A percentile compares a stretch with the other conserved stretches of the same genome.
Conservation (phyloP, 2,797 vertebrate species). For the Galagoides demidoff region DNA sequence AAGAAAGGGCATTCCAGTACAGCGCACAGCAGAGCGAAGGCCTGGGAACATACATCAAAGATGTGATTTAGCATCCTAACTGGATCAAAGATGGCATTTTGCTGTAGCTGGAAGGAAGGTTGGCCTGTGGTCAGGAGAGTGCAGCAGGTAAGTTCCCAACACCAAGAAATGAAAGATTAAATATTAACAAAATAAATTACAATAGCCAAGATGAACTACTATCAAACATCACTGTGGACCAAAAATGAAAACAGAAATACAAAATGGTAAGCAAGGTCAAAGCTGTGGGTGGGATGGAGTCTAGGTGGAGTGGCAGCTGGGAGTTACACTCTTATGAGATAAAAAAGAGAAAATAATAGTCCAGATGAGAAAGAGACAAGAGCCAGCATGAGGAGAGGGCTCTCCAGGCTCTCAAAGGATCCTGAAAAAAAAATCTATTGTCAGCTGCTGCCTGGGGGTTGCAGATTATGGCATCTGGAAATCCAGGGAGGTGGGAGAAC, state of each 20-base stretch:
- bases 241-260: constrained; percentile 21
- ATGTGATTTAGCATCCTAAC: not conserved
- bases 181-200: not conserved
- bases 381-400: not conserved
- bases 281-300: not conserved
- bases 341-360: not conserved
- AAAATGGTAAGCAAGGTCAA: not conserved
- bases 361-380: not conserved
- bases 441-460: not conserved
- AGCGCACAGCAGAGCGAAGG: no score
- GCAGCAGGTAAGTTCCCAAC: not conserved
- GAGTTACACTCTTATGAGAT: not conserved
- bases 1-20: not conserved
- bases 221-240: not conserved
- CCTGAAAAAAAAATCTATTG: not conserved
- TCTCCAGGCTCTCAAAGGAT: not conserved
- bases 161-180: not conserved
- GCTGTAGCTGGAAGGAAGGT: not conserved
- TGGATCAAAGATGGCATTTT: not conserved
- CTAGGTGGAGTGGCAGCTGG: not conserved
- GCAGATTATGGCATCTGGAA: not conserved
- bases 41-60: not conserved
- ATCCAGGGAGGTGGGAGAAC: not conserved
- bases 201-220: not conserved
- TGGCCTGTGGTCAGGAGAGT: not conserved